Evolutionary conservation across 2,113 vertebrate species (phyloP), one percentile per base, ranked within the genome.

Genomic region (Anolis carolinensis): DNA sequence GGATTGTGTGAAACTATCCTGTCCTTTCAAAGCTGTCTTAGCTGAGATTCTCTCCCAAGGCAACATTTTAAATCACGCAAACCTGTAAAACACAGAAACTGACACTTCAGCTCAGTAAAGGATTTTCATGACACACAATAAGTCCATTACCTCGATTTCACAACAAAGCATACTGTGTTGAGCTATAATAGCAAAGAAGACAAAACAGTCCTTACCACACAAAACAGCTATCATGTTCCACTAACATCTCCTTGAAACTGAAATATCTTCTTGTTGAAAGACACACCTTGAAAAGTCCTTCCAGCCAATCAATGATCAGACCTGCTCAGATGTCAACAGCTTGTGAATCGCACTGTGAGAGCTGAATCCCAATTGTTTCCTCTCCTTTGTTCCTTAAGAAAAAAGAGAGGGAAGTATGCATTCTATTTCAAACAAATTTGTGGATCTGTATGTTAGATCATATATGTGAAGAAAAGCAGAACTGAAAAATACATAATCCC

Each of bases 201-300:
- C 16, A 20, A 4, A 89, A 32, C 5, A 79, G 62, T 62, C 88
- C 92, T 92, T 94, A 89, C 93, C 90, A 79, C 2, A 76, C 81
- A 55, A 90, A 79, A 23, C 87, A 34, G 7, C 52, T 87, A 1
- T 73, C 77, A 13, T 30, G 32, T 59, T 87, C 88, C 89, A 27
- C 39, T 30, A 76, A 65, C 1, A 10, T 44, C 62, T 50, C 84
- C 73, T 77, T 84, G 63, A 80, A 92, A 87, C 27, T 63, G 83
- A 84, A 89, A 87, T 79, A 89, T 18, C 75, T 79, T 67, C 81
- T 48, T 82, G 68, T 79, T 83, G 81, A 84, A 89, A 89, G 86
- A 89, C 83, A 73, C 75, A 88, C 76, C 87, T 86, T 85, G 88
- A 87, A 88, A 82, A 89, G 52, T 14, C 62, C 80, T 81, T 0